phyloP scores from a whole-genome alignment of 2,113 vertebrate species.

The Lynx canadensis region DNA sequence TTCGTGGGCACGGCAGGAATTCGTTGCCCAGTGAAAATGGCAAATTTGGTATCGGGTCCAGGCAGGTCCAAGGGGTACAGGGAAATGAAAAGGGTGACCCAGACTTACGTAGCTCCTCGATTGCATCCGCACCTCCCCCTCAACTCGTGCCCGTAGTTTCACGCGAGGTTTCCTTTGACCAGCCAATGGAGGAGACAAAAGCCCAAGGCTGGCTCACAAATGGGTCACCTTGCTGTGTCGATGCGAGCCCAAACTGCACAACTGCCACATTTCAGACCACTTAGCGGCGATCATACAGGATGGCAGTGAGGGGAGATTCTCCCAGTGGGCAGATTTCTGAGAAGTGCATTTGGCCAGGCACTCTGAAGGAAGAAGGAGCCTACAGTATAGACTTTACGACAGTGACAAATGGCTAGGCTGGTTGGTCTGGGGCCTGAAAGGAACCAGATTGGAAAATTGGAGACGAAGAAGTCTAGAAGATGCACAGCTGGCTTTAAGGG shows the following conservation, averaged over 20 bases:
- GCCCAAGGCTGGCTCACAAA: not conserved
- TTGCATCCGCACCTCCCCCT: not conserved
- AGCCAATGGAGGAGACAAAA: not conserved
- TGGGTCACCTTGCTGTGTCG: not conserved
- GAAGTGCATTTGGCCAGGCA: rapidly evolving
- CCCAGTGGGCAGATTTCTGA: not conserved
- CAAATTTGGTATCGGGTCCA: not conserved
- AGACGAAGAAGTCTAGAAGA: not conserved
- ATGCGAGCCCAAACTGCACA: not conserved
- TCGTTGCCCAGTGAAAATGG: not conserved
- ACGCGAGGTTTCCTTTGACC: not conserved
- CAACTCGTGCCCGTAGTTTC: not conserved
- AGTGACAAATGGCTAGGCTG: not conserved
- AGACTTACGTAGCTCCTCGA: not conserved
- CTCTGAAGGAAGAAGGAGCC: not conserved
- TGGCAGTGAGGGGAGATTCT: no score
- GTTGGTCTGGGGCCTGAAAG: not conserved
- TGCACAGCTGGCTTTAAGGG: no score
- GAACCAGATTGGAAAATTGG: not conserved
- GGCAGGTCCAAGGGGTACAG: not conserved
- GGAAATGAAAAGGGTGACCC: not conserved
- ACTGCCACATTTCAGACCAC: not conserved
- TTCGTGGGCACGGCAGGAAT: no score
- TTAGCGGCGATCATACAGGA: no score
- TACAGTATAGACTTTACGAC: not conserved